Percentiles rank a stretch among this genome's conserved stretches.
Evolutionary conservation across 2,797 vertebrate species (phyloP).

Genomic region (Arremon brunneinucha): DNA sequence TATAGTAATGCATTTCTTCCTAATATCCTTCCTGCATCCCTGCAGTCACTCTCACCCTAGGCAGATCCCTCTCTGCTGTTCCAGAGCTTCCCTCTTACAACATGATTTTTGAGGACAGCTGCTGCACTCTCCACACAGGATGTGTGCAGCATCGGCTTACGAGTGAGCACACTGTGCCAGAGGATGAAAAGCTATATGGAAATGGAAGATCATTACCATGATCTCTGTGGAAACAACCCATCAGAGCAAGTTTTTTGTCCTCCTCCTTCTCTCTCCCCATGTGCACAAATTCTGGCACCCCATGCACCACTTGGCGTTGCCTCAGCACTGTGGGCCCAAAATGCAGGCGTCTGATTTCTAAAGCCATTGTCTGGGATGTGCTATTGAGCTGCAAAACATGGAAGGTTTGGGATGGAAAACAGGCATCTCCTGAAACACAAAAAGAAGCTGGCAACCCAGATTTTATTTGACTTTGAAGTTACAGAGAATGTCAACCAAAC

Average conservation of each 20-base stretch:
- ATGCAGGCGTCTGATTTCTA: constrained; percentile 40
- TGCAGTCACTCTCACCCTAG: not conserved
- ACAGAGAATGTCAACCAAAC: constrained; percentile 6
- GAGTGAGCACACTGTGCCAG: not conserved
- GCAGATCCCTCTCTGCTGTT: rapidly evolving
- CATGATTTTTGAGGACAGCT: not conserved
- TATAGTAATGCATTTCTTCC: not conserved
- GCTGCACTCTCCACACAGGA: not conserved
- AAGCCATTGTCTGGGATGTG: constrained; percentile 46
- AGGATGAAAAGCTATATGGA: constrained; percentile 2
- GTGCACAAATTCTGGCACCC: constrained; percentile 49
- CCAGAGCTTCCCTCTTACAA: not conserved
- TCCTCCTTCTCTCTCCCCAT: not conserved
- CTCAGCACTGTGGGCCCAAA: constrained; percentile 30
- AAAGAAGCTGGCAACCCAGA: constrained; percentile 40
- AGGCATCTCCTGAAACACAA: constrained; percentile 34
- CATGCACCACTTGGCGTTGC: not conserved
- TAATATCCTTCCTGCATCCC: not conserved
- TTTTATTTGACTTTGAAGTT: constrained; percentile 33
- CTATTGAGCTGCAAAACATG: constrained; percentile 37
- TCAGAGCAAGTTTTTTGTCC: constrained; percentile 26
- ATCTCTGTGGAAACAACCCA: constrained; percentile 60
- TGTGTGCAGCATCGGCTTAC: rapidly evolving
- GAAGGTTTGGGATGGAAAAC: constrained; percentile 45
- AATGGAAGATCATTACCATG: constrained; percentile 44